Evolutionary conservation across 1,140 invertebrate species (phyloP), one percentile per base, ranked within the genome.

Genomic region (Agrilus planipennis): DNA sequence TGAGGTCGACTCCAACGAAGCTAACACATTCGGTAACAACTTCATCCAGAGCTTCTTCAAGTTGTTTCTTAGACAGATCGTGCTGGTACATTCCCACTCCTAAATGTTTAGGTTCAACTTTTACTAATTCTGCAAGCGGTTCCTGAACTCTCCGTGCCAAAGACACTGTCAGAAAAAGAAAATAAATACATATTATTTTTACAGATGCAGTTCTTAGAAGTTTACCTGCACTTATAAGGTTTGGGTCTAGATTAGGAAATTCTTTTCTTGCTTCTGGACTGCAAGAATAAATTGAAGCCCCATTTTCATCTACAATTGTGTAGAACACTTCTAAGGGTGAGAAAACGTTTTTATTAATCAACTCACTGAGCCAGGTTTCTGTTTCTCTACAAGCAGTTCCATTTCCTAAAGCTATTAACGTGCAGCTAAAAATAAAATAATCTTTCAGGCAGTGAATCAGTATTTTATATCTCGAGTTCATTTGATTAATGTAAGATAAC

Each of bases 1-100:
- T 94, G 1, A 93, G 56, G 58, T 94, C 88, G 0, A 90, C 86
- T 1, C 90, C 90, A 0, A 92, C 88, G 63, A 89, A 89, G 66
- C 87, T 92, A 4, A 91, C 89, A 57, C 86, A 85, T 57, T 91
- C 85, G 7, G 73, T 74, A 2, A 82, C 76, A 0, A 79, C 69
- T 47, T 80, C 79, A 48, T 86, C 78, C 9, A 94, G 62, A 1
- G 81, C 75, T 14, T 71, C 64, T 14, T 77, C 75, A 2, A 95
- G 57, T 52, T 77, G 72, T 54, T 79, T 84, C 42, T 85, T 77
- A 1, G 81, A 72, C 9, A 93, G 67, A 61, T 94, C 89, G 58
- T 93, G 89, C 62, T 95, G 84, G 57, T 94, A 95, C 76, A 92
- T 85, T 23, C 89, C 90, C 4, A 86, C 81, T 11, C 90, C 89